These are phyloP conservation scores for Corydoras maculifer DNA, from an alignment of 2,113 vertebrate genomes.

Conservation along the genomic window DNA sequence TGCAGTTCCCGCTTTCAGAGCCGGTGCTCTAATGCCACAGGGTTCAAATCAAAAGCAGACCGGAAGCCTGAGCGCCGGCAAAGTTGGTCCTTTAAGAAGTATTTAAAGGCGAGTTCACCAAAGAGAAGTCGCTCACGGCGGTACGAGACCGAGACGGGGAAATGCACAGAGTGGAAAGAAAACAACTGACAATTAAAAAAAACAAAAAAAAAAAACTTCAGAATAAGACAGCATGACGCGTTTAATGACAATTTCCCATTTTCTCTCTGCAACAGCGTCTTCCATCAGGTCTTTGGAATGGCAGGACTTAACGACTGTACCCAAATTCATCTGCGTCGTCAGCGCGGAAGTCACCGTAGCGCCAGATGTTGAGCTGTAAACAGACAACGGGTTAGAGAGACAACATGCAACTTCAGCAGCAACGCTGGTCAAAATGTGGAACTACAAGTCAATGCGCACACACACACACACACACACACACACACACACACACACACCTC, in stretches of 20 bases:
- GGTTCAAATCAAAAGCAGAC: slow-evolving; percentile 4
- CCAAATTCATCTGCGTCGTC: slow-evolving; percentile 87
- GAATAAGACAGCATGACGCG: slow-evolving; percentile 47
- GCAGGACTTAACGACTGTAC: slow-evolving; percentile 67
- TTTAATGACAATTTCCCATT: slow-evolving; percentile 42
- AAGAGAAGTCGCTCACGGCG: slow-evolving; percentile 16
- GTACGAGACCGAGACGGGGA: slow-evolving; percentile 25
- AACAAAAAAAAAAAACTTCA: slow-evolving; percentile 19
- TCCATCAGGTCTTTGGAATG: slow-evolving; percentile 47
- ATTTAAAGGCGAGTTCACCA: slow-evolving; percentile 17
- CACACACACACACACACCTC: no score
- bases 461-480: no score
- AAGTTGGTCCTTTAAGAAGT: slow-evolving; percentile 37
- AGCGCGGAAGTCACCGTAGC: slow-evolving; percentile 86
- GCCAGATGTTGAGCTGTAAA: slow-evolving; percentile 85
- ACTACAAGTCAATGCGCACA: no score
- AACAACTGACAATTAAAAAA: slow-evolving; percentile 24
- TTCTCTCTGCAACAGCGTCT: slow-evolving; percentile 33
- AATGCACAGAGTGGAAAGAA: slow-evolving; percentile 43
- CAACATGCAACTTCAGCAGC: neutral
- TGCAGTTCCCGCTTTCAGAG: slow-evolving; percentile 33
- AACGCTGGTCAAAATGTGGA: no score
- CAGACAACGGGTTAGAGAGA: neutral
- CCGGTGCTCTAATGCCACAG: slow-evolving; percentile 12
- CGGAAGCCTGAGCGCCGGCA: slow-evolving; percentile 15